Evolutionary conservation across 1,140 invertebrate species (phyloP).

Genomic region (Papilio machaon): DNA sequence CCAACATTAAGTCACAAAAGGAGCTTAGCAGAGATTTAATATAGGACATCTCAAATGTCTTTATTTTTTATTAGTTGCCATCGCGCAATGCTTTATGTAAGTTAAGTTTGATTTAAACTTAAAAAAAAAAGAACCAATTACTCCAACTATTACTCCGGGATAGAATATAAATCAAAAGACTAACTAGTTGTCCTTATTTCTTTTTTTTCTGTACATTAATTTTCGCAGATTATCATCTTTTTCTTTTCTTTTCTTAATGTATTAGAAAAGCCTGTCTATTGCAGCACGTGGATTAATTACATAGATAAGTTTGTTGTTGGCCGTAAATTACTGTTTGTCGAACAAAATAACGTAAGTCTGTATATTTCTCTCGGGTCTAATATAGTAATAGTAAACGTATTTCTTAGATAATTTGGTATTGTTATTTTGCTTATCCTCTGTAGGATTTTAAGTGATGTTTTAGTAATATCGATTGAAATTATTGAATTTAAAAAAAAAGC

Average conservation of each 20-base stretch:
- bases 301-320: background rate
- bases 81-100: too few relatives aligned
- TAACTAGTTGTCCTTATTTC: too few relatives aligned
- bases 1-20: too few relatives aligned
- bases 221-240: background rate
- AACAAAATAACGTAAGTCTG: background rate
- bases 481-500: too few relatives aligned
- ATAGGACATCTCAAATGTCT: too few relatives aligned
- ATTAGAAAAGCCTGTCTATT: slow-evolving; percentile 1
- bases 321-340: slow-evolving; percentile 1
- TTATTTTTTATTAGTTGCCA: too few relatives aligned
- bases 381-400: background rate
- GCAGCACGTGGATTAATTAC: slow-evolving; percentile 1
- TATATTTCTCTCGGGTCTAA: slow-evolving; percentile 5
- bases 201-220: background rate
- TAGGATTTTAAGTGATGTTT: background rate
- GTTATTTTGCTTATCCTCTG: background rate
- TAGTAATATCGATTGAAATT: background rate
- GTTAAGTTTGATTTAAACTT: too few relatives aligned
- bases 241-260: background rate
- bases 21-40: too few relatives aligned
- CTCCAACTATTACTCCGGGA: too few relatives aligned
- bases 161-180: too few relatives aligned
- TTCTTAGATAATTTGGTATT: background rate
- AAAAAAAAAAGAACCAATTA: too few relatives aligned